Conservation (phyloP, 1,140 invertebrate genomes). For the Aphaenogaster floridana region DNA sequence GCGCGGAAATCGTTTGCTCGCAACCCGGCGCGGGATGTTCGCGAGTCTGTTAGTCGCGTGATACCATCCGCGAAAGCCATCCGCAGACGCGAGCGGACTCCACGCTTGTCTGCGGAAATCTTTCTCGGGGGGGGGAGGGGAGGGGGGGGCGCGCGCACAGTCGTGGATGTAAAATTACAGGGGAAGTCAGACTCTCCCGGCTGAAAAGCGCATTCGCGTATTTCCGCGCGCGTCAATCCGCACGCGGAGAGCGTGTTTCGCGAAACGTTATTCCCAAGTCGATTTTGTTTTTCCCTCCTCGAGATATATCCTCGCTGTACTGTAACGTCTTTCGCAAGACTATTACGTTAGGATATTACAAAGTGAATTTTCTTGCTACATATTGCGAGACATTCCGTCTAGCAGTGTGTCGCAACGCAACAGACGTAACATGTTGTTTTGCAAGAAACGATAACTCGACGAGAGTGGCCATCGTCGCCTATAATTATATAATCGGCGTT, state of each 20-base stretch:
- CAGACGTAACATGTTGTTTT: not conserved
- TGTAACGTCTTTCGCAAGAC: not conserved
- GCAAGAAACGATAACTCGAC: slow-evolving; percentile 3
- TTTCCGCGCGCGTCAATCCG: not conserved
- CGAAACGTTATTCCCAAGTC: not conserved
- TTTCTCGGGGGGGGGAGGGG: not conserved
- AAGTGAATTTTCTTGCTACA: slow-evolving; percentile 23
- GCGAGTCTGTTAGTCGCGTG: slow-evolving; percentile 26
- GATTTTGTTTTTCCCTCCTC: not conserved
- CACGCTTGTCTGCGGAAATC: not conserved
- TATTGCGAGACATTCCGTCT: not conserved
- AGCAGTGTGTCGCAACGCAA: not conserved
- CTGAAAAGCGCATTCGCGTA: slow-evolving; percentile 14
- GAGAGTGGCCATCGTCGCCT: not conserved
- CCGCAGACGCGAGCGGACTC: not conserved
- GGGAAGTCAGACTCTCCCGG: not conserved
- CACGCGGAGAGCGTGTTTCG: not conserved
- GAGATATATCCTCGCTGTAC: not conserved
- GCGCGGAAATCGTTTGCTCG: slow-evolving; percentile 63
- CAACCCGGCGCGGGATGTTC: not conserved
- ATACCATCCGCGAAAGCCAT: slow-evolving; percentile 30
- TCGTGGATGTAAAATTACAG: not conserved
- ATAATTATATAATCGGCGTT: not conserved
- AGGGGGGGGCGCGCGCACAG: not conserved
- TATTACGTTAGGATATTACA: slow-evolving; percentile 12